Evolutionary conservation across 2,888 invertebrate species (phyloP).

Genomic region (Drosophila mercatorum): DNA sequence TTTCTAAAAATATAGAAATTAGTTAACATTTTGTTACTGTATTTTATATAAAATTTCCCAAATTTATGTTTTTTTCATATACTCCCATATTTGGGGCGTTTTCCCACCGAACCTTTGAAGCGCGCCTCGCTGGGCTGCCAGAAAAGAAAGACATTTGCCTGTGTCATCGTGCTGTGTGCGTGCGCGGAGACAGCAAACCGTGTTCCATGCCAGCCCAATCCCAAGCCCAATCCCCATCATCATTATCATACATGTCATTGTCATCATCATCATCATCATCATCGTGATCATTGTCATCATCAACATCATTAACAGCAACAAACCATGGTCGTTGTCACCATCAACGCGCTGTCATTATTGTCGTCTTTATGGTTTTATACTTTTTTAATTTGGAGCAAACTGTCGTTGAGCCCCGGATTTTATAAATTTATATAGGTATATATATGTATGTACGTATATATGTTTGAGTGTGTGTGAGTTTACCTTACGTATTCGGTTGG

Average conservation of each 20-base stretch:
- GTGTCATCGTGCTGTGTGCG: conserved; percentile 63
- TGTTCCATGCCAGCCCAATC: conserved; percentile 26
- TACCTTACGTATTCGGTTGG: conserved; percentile 33
- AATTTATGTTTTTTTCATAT: too few relatives aligned
- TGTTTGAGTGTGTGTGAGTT: conserved; percentile 20
- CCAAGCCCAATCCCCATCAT: conserved; percentile 32
- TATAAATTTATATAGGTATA: conserved; percentile 24
- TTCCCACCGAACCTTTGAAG: conserved; percentile 21
- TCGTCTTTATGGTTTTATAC: conserved; percentile 82
- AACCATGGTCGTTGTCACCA: conserved; percentile 75
- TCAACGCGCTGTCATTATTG: conserved; percentile 81
- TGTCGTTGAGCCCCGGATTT: conserved; percentile 64
- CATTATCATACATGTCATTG: conserved; percentile 30
- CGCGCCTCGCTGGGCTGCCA: conserved; percentile 49
- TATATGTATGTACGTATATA: conserved; percentile 2
- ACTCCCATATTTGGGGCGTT: neutral
- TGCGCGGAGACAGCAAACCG: conserved; percentile 23
- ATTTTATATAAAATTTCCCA: too few relatives aligned
- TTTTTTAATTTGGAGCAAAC: conserved; percentile 81
- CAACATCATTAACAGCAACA: conserved; percentile 41
- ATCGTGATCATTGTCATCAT: conserved; percentile 26
- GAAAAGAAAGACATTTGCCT: conserved; percentile 79
- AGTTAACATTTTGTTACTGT: too few relatives aligned
- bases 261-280: conserved; percentile 13
- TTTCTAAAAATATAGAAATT: too few relatives aligned